Conservation (phyloP, 2,888 invertebrate genomes). For the Cryptus armator region DNA sequence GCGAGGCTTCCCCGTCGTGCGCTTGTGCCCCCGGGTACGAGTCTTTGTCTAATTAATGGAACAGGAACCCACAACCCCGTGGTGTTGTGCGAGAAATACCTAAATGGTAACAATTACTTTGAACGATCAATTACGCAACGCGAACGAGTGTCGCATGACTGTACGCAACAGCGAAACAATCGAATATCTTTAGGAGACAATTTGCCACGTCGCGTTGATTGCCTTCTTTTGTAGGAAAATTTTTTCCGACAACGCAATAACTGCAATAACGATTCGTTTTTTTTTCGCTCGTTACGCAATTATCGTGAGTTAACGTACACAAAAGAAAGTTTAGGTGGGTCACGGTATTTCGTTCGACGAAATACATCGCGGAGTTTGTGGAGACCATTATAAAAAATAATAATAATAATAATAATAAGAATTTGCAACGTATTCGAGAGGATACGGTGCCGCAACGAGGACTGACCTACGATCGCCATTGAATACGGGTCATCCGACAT, state of each 20-base stretch:
- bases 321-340: neutral
- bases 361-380: neutral
- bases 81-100: neutral
- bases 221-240: neutral
- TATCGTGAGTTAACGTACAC: neutral
- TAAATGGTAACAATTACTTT: neutral
- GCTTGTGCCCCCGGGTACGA: conserved; percentile 1
- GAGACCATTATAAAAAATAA: neutral
- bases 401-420: neutral
- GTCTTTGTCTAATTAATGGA: conserved; percentile 35
- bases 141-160: neutral
- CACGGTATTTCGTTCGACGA: neutral
- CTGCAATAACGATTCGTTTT: neutral
- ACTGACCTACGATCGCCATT: conserved; percentile 57
- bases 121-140: conserved; percentile 3
- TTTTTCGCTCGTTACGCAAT: neutral
- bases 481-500: conserved; percentile 47
- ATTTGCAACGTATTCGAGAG: neutral
- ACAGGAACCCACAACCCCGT: conserved; percentile 4
- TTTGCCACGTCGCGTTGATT: neutral
- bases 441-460: conserved; percentile 34
- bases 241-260: neutral
- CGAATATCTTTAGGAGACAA: neutral
- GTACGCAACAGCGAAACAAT: neutral
- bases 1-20: conserved; percentile 4